These are phyloP conservation scores for Nephila pilipes DNA, from an alignment of 1,140 invertebrate species.

Conservation along the genomic window DNA sequence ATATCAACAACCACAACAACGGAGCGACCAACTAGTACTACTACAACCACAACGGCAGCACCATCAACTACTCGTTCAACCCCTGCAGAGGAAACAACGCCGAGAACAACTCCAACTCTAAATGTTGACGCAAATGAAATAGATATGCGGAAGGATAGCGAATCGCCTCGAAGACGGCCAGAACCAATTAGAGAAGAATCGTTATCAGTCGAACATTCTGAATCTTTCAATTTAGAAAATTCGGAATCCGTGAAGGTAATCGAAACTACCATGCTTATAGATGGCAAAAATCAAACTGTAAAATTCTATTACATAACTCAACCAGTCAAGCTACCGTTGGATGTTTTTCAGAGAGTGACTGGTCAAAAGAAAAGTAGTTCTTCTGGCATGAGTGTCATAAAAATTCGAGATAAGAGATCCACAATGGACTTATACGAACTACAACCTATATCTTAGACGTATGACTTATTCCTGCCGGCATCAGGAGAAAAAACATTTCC, in stretches of 20 bases:
- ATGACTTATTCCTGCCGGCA: constrained; percentile 56
- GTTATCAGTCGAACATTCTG: background rate
- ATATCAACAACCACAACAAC: constrained; percentile 3
- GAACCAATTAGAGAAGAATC: constrained; percentile 67
- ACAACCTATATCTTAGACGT: background rate
- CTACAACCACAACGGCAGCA: constrained; percentile 27
- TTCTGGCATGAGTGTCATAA: constrained; percentile 59
- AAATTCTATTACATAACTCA: constrained; percentile 73
- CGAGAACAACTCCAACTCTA: background rate
- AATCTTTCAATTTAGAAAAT: constrained; percentile 53
- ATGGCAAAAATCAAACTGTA: constrained; percentile 73
- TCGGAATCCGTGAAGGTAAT: constrained; percentile 70
- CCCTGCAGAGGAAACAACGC: constrained; percentile 65
- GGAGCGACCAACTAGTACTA: background rate
- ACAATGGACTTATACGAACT: background rate
- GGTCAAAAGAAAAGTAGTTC: constrained; percentile 3
- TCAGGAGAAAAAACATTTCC: background rate
- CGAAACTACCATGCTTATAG: constrained; percentile 74
- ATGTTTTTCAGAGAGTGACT: constrained; percentile 62
- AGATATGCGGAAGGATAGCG: constrained; percentile 60
- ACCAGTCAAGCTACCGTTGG: constrained; percentile 66
- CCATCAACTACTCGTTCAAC: background rate
- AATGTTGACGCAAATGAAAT: constrained; percentile 67
- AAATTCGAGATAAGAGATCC: constrained; percentile 59
- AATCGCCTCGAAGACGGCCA: constrained; percentile 12